Conservation (phyloP, 2,797 vertebrate genomes). For the Octomys mimax region DNA sequence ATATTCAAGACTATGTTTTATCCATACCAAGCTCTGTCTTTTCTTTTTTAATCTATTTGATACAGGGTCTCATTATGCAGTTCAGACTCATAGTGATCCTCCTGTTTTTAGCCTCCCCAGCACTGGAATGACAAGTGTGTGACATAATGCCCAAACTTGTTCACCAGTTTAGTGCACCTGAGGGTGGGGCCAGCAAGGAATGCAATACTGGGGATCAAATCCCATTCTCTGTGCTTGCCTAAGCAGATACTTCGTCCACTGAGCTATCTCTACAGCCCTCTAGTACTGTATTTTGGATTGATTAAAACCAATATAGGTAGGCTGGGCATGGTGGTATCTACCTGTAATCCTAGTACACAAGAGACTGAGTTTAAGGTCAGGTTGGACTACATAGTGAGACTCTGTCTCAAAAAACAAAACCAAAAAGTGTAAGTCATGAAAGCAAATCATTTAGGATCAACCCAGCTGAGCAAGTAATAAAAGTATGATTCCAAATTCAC, state of each 20-base stretch:
- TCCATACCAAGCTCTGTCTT: conserved; percentile 43
- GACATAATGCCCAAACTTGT: too few species aligned
- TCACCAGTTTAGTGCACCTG: too few species aligned
- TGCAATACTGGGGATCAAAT: too few species aligned
- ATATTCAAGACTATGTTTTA: conserved; percentile 34
- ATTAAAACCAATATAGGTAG: background rate
- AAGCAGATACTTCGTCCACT: too few species aligned
- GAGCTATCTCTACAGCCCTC: too few species aligned
- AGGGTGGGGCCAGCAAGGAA: too few species aligned
- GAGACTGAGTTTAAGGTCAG: background rate
- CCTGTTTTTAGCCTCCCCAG: too few species aligned
- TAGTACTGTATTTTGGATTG: background rate
- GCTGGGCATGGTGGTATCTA: background rate
- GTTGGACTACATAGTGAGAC: background rate
- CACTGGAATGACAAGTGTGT: too few species aligned
- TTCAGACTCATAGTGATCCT: too few species aligned
- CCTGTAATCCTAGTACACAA: background rate
- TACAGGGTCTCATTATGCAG: too few species aligned
- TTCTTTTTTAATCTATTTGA: background rate
- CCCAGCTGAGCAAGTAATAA: background rate
- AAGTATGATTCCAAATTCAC: background rate
- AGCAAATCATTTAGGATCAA: background rate
- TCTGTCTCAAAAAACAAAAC: background rate
- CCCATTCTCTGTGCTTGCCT: too few species aligned
- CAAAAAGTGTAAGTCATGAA: background rate